Evolutionary conservation across 2,888 invertebrate species (phyloP).

Genomic region (Muschampia plurimacula): DNA sequence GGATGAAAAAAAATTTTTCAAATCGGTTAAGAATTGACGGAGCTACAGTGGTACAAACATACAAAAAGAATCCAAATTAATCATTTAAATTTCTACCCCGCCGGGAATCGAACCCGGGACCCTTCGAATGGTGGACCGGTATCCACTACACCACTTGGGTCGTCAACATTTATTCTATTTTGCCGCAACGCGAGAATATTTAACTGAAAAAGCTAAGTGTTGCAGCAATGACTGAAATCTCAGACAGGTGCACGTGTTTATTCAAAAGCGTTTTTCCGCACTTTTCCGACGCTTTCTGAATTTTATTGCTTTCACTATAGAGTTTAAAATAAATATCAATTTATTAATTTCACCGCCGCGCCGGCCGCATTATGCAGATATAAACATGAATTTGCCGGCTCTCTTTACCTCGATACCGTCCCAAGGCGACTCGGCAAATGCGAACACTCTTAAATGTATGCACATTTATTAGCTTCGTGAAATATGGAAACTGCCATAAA

Average conservation of each 20-base stretch:
- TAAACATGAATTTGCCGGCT: constrained; percentile 41
- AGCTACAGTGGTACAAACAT: no score
- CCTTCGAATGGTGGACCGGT: no score
- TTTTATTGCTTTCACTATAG: background rate
- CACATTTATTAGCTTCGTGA: constrained; percentile 37
- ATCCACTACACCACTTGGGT: no score
- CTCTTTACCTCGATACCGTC: constrained; percentile 26
- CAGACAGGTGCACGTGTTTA: constrained; percentile 34
- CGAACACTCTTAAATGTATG: constrained; percentile 40
- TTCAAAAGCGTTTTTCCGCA: constrained; percentile 22
- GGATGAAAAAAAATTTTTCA: no score
- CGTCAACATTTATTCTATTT: background rate
- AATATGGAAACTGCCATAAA: constrained; percentile 34
- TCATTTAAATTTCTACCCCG: no score
- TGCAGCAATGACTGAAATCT: constrained; percentile 25
- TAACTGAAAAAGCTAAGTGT: constrained; percentile 15
- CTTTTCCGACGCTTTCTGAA: constrained; percentile 11
- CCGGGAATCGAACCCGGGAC: no score
- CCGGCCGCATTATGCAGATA: constrained; percentile 41
- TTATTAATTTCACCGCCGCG: constrained; percentile 23
- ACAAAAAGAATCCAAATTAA: no score
- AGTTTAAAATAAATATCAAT: constrained; percentile 23
- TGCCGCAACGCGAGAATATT: background rate
- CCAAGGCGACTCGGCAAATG: constrained; percentile 24
- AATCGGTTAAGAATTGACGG: no score